phyloP scores from a whole-genome alignment of 2,113 vertebrate genomes.

The Limnothrissa miodon region DNA sequence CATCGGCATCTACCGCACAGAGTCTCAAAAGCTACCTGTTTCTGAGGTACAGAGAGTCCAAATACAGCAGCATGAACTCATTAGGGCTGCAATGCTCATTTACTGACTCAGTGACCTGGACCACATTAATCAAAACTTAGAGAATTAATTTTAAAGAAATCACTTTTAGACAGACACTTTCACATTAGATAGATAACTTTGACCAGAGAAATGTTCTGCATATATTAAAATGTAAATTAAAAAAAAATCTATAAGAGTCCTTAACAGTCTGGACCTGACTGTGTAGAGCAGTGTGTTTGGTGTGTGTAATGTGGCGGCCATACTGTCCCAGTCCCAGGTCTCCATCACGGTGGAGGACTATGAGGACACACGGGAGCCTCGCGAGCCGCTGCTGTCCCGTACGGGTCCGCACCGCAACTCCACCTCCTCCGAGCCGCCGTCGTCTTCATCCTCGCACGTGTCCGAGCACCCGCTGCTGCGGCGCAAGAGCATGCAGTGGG shows the following conservation, averaged over 20 bases:
- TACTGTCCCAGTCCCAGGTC: constrained; percentile 72
- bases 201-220: no score
- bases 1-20: constrained; percentile 80
- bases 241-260: background rate
- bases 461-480: constrained; percentile 76
- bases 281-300: background rate
- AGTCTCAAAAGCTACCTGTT: constrained; percentile 72
- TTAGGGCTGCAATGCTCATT: background rate
- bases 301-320: background rate
- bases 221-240: no score
- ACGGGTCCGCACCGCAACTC: constrained; percentile 72
- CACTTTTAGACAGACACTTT: no score
- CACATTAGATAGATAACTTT: no score
- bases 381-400: constrained; percentile 72
- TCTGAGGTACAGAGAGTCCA: constrained; percentile 66
- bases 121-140: no score
- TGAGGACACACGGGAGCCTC: constrained; percentile 76
- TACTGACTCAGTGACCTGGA: no score
- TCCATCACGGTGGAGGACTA: constrained; percentile 80
- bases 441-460: constrained; percentile 69
- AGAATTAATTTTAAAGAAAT: no score
- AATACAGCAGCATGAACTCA: no score
- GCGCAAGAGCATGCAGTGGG: constrained; percentile 83
- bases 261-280: background rate
- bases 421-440: constrained; percentile 72